Base-by-base conservation (phyloP, 2,113 vertebrate species). In the Ovis canadensis region DNA sequence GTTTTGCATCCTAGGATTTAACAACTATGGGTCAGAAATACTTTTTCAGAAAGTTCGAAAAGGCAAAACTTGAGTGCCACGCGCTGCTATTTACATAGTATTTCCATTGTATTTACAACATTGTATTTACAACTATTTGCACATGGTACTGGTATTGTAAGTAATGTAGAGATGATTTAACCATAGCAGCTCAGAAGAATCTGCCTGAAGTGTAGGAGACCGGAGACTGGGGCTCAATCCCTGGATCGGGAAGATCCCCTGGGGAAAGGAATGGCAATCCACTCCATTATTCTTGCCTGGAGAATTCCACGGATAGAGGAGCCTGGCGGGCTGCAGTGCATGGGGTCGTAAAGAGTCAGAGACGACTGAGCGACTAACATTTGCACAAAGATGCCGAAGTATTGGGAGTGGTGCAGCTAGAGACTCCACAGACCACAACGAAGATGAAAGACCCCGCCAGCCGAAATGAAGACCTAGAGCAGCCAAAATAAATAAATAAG, bases 361-460 rank as follows among this genome's bases (percentile, higher is more conserved):
- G 19, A 71, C 0, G 0, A 64, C 7, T 33, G 19, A 23, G n/a
- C 0, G 0, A 36, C 5, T 21, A 9, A 71, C 64, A 6, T 19
- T 71, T 71, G n/a, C n/a, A 36, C 2, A 21, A 36, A 71, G 64
- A 23, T 3, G 64, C 21, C n/a, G 5, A 11, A 21, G n/a, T 11
- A 5, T 12, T 21, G 19, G n/a, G 17, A 12, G 10, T 36, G 17
- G 8, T 11, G 17, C 64, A 36, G 1, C n/a, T 36, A 36, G 17
- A 71, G 2, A 71, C 2, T 71, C n/a, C 19, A 6, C 67, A 23
- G n/a, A 23, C 67, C 19, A 6, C n/a, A 6, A 10, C 5, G 33
- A 71, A 36, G 67, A 6, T 36, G 17, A 71, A 6, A 36, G 19
- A 12, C 5, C 64, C n/a, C n/a, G 11, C n/a, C n/a, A 36, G 67